Evolutionary conservation across 2,113 vertebrate species (phyloP).

Genomic region (Paraplagusia blochii): DNA sequence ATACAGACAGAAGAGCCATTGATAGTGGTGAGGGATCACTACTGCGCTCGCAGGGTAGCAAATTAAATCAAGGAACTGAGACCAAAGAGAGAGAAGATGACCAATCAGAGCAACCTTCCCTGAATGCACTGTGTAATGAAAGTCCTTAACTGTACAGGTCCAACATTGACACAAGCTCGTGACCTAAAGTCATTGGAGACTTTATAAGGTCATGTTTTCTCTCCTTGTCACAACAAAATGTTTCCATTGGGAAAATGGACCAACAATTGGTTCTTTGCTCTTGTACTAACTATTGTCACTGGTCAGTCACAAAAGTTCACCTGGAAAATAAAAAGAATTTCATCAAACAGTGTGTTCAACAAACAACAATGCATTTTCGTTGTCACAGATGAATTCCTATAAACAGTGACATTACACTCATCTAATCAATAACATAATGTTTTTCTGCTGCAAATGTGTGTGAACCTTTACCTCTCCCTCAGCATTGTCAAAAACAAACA

Average conservation of each 20-base stretch:
- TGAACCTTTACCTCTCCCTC: background rate
- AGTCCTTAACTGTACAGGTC: background rate
- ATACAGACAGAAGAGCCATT: slow-evolving; percentile 11
- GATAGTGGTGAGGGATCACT: slow-evolving; percentile 18
- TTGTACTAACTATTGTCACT: too few species aligned
- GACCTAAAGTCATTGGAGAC: background rate
- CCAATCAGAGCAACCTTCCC: slow-evolving; percentile 31
- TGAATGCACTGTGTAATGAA: slow-evolving; percentile 18
- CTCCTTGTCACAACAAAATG: background rate
- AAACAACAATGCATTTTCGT: too few species aligned
- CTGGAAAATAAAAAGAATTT: slow-evolving; percentile 20
- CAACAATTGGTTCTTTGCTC: too few species aligned
- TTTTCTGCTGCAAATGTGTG: background rate
- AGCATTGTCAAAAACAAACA: background rate
- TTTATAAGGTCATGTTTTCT: background rate
- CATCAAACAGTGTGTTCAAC: background rate
- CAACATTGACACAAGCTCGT: background rate
- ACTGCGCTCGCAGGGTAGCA: slow-evolving; percentile 15
- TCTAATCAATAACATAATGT: slow-evolving; percentile 6
- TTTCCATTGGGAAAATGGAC: too few species aligned
- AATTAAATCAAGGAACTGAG: slow-evolving; percentile 46
- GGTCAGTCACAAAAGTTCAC: background rate
- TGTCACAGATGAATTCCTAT: too few species aligned
- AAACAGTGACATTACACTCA: too few species aligned
- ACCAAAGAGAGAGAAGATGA: slow-evolving; percentile 10